Evolutionary conservation across 2,888 invertebrate genomes (phyloP), one percentile per base, ranked within the genome.

Genomic region (Schizaphis graminum): DNA sequence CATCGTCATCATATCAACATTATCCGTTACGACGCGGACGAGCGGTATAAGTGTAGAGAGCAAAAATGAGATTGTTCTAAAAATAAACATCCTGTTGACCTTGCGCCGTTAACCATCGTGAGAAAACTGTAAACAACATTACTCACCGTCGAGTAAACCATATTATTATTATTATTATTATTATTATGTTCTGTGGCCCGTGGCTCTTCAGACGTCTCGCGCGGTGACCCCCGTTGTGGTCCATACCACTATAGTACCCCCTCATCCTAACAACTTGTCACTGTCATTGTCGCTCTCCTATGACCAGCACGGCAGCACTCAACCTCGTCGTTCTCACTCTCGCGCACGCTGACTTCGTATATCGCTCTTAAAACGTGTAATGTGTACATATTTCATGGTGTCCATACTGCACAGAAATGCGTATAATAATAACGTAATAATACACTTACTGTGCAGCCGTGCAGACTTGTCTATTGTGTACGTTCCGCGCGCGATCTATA

Each of bases 61-160:
- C 49, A 88, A 88, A 87, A 87, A 92, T 28, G 61, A 28, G 44
- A 87, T 85, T 89, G 47, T 89, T 93, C 93, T 93, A 93, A 93
- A 93, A 93, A 93, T 93, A 93, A 90, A 93, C 93, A 90, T 93
- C 93, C 90, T 90, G 93, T 93, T 90, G 93, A 93, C 93, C 93
- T 93, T 93, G 93, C 85, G 85, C 44, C 85, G 44, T 41, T 88
- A 67, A 87, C 61, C 87, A 41, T 61, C 93, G 89, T 90, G 90
- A 61, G 93, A 93, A 85, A 93, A 93, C 53, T 86, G 57, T 90
- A 93, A 93, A 93, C 93, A 85, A 90, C 87, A 84, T 35, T 91
- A 28, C 41, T 16, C 49, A 35, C 53, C 44, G 56, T 56, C 49
- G 49, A 49, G 87, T 53, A 77, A 77, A 77, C 77, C 77, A 77